Conservation (phyloP, 1,140 invertebrate species). For the Elymnias hypermnestra region DNA sequence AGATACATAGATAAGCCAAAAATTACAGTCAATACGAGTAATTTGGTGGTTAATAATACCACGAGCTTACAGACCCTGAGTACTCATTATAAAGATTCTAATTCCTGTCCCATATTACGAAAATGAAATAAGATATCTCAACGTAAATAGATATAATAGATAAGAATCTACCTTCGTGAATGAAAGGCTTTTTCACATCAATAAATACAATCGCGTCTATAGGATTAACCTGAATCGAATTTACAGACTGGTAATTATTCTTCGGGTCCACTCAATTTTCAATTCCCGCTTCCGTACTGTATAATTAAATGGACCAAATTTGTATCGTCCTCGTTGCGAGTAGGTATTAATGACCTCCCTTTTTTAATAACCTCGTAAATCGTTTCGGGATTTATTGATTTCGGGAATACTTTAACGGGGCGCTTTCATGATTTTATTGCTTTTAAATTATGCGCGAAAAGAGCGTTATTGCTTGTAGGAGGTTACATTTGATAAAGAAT, state of each 20-base stretch:
- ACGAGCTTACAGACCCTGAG: too few relatives aligned
- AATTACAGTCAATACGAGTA: too few relatives aligned
- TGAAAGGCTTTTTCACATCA: background rate
- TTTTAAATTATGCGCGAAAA: conserved; percentile 6
- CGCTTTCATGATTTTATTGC: conserved; percentile 5
- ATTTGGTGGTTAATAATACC: too few relatives aligned
- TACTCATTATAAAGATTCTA: too few relatives aligned
- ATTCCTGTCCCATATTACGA: too few relatives aligned
- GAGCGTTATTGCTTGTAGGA: conserved; percentile 1
- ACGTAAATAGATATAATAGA: too few relatives aligned
- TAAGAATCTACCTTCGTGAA: too few relatives aligned
- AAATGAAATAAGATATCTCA: too few relatives aligned
- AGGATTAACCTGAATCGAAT: conserved; percentile 20
- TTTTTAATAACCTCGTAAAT: conserved; percentile 27
- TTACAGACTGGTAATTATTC: conserved; percentile 23
- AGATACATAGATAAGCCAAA: too few relatives aligned
- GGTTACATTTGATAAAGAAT: too few relatives aligned
- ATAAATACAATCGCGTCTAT: background rate
- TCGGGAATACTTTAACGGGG: background rate
- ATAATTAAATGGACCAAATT: conserved; percentile 27
- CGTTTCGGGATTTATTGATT: conserved; percentile 19
- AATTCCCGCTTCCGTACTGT: conserved; percentile 19
- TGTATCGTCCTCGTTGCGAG: conserved; percentile 14
- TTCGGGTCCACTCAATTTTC: conserved; percentile 24
- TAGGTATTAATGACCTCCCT: conserved; percentile 22